These are phyloP conservation scores for Spea hammondii DNA, from an alignment of 2,797 vertebrate genomes.

Conservation along the genomic window DNA sequence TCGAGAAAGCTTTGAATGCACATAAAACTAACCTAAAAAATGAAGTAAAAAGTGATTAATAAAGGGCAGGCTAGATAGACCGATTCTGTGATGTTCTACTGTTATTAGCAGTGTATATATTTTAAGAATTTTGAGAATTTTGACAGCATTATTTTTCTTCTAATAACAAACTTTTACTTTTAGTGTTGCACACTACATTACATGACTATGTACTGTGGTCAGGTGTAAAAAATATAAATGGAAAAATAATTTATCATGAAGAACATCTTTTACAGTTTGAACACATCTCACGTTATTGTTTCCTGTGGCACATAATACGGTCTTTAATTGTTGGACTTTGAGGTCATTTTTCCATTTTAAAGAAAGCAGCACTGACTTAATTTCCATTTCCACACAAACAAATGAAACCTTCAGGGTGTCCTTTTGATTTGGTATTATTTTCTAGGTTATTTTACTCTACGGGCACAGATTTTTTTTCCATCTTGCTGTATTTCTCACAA, in stretches of 20 bases:
- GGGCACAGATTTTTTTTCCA: conserved; percentile 54
- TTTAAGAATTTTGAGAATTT: too few species aligned
- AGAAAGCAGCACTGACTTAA: conserved; percentile 37
- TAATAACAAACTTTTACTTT: too few species aligned
- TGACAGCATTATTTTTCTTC: too few species aligned
- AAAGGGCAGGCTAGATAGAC: too few species aligned
- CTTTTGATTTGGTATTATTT: conserved; percentile 58
- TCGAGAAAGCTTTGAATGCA: too few species aligned
- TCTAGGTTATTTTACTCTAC: conserved; percentile 56
- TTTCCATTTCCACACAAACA: conserved; percentile 52
- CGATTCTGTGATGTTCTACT: too few species aligned
- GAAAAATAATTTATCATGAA: conserved; percentile 39
- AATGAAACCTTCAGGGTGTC: conserved; percentile 54
- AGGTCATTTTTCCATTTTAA: conserved; percentile 50
- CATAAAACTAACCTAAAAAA: too few species aligned
- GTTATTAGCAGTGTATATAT: too few species aligned
- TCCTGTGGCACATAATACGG: conserved; percentile 38
- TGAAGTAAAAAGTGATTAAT: too few species aligned
- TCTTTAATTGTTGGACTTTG: conserved; percentile 50
- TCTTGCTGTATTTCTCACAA: conserved; percentile 54
- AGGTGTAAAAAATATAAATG: conserved; percentile 16
- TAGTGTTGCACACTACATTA: too few species aligned
- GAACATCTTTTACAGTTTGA: conserved; percentile 32
- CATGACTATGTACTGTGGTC: not conserved
- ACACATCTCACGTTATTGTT: conserved; percentile 39